Percentiles rank a stretch among this genome's conserved stretches.
These are phyloP conservation scores for Meandrusa payeni DNA, from an alignment of 2,888 invertebrate genomes.

Conservation along the genomic window DNA sequence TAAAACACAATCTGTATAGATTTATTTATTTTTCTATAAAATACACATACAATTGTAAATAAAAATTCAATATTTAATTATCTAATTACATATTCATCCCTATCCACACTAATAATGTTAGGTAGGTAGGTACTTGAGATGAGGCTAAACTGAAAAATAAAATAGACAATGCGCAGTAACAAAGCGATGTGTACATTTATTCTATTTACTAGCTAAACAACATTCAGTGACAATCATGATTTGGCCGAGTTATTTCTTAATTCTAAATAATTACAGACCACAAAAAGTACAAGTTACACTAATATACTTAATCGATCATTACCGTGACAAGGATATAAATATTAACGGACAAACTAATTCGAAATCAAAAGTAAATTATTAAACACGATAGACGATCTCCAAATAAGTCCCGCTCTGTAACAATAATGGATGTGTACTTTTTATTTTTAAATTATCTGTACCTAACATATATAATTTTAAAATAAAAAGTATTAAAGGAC, in stretches of 20 bases:
- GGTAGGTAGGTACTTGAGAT: conserved; percentile 19
- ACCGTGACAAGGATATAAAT: too few species aligned
- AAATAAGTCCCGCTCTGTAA: too few species aligned
- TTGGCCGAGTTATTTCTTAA: conserved; percentile 4
- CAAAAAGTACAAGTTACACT: too few species aligned
- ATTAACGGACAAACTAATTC: too few species aligned
- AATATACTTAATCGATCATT: too few species aligned
- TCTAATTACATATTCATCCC: conserved; percentile 65
- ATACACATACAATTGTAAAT: conserved; percentile 81
- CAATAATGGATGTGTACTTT: too few species aligned
- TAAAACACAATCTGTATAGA: conserved; percentile 38
- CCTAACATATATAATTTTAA: too few species aligned
- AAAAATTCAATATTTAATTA: conserved; percentile 77
- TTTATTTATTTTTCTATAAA: conserved; percentile 74
- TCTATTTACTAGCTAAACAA: conserved; percentile 7
- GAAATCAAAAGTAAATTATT: too few species aligned
- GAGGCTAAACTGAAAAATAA: conserved; percentile 3
- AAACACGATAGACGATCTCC: too few species aligned
- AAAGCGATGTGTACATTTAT: conserved; percentile 6
- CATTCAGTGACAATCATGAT: not conserved
- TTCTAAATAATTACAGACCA: too few species aligned
- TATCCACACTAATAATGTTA: conserved; percentile 42
- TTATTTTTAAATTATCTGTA: too few species aligned
- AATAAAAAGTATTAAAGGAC: too few species aligned
- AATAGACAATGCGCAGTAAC: not conserved